These are phyloP conservation scores for Chrosomus eos DNA, from an alignment of 2,797 vertebrate species.

Conservation along the genomic window DNA sequence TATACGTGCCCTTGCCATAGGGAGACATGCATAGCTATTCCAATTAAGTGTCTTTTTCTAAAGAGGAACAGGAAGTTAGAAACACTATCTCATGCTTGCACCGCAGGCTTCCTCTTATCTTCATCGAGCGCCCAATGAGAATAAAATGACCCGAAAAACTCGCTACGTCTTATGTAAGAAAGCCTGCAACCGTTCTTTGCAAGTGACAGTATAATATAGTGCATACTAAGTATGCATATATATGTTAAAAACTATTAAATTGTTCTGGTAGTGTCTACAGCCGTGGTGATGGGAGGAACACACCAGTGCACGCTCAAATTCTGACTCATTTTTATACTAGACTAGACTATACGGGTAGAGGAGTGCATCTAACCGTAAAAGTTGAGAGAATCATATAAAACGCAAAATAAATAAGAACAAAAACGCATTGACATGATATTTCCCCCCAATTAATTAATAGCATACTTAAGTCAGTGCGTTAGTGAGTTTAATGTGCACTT, in stretches of 20 bases:
- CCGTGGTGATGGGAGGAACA: slow-evolving; percentile 5
- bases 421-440: not conserved
- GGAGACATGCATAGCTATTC: slow-evolving; percentile 19
- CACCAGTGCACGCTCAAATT: slow-evolving; percentile 16
- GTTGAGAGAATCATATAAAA: not conserved
- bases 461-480: not conserved
- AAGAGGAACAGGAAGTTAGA: slow-evolving; percentile 85
- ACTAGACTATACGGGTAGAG: not conserved
- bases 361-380: not conserved
- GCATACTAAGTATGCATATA: not conserved
- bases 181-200: not conserved
- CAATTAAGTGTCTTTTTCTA: slow-evolving; percentile 62
- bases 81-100: slow-evolving; percentile 69
- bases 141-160: slow-evolving; percentile 49
- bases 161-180: slow-evolving; percentile 1
- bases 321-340: slow-evolving; percentile 22
- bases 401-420: not conserved
- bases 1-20: not conserved
- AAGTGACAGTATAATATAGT: not conserved
- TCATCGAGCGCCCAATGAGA: slow-evolving; percentile 69
- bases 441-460: not conserved
- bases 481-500: slow-evolving; percentile 31
- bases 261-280: not conserved
- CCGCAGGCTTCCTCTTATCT: slow-evolving; percentile 76
- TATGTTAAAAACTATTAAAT: not conserved